phyloP scores from a whole-genome alignment of 1,140 invertebrate species.

The Hestina assimilis region DNA sequence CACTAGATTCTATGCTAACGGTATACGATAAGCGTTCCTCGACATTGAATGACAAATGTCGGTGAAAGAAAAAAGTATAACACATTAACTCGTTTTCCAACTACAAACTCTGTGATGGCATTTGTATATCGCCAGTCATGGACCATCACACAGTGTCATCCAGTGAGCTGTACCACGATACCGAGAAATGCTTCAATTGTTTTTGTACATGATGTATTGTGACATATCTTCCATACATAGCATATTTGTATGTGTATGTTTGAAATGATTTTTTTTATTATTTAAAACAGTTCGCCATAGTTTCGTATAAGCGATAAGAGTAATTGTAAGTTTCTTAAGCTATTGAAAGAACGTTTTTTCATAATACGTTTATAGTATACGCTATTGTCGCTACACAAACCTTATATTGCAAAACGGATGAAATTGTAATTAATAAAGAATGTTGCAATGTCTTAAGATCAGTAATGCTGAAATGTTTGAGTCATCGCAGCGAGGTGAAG shows the following conservation, averaged over 20 bases:
- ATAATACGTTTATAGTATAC: neutral
- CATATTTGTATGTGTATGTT: too few species aligned
- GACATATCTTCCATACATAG: too few species aligned
- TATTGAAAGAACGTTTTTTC: neutral
- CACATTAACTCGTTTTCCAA: too few species aligned
- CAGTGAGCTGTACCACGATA: neutral
- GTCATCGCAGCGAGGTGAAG: conserved; percentile 63
- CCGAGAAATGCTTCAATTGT: neutral
- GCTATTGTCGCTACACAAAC: neutral
- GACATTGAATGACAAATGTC: too few species aligned
- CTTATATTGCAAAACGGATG: conserved; percentile 10
- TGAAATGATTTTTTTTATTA: too few species aligned
- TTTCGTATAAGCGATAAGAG: neutral
- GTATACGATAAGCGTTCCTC: neutral
- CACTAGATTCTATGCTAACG: conserved; percentile 10
- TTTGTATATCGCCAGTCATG: neutral
- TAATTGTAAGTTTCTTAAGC: neutral
- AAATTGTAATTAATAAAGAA: conserved; percentile 29
- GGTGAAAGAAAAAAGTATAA: too few species aligned
- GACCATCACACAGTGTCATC: neutral
- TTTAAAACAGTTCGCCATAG: too few species aligned
- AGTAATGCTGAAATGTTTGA: conserved; percentile 53
- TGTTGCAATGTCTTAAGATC: conserved; percentile 62
- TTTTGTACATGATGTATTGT: neutral
- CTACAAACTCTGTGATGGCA: too few species aligned